Conservation (phyloP, 2,113 vertebrate species). For the Isichthys henryi region DNA sequence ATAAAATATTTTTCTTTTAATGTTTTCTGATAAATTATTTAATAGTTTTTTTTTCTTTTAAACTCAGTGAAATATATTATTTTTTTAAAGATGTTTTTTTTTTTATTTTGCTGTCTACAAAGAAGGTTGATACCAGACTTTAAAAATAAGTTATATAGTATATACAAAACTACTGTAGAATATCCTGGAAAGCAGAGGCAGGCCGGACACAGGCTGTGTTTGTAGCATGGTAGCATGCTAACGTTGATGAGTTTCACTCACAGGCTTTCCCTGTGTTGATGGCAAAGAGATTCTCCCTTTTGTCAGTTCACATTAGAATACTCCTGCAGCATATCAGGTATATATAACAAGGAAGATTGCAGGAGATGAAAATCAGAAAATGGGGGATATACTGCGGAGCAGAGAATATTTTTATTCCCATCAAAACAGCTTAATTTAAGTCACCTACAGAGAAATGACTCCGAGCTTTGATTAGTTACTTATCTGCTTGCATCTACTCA, state of each 20-base stretch:
- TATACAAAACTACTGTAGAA: conserved; percentile 57
- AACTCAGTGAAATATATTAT: conserved; percentile 62
- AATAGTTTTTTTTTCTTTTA: conserved; percentile 58
- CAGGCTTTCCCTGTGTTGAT: conserved; percentile 4
- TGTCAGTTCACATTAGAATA: neutral
- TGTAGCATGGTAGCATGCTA: conserved; percentile 33
- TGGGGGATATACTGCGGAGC: neutral
- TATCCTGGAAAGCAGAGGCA: conserved; percentile 41
- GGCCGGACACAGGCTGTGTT: conserved; percentile 35
- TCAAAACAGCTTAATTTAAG: neutral
- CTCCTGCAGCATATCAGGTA: conserved; percentile 8
- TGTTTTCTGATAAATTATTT: conserved; percentile 60
- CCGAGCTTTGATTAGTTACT: conserved; percentile 14
- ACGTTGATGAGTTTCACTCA: conserved; percentile 19
- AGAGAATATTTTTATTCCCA: conserved; percentile 28
- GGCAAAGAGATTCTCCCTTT: neutral
- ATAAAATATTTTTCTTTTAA: conserved; percentile 51
- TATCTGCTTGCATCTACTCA: conserved; percentile 28
- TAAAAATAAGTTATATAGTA: conserved; percentile 70
- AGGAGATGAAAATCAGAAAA: neutral
- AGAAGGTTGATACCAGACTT: conserved; percentile 61
- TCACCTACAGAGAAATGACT: neutral
- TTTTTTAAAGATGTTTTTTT: conserved; percentile 48
- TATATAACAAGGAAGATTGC: neutral
- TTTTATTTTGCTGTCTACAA: conserved; percentile 56